Base-by-base conservation (phyloP, 2,888 invertebrate species). In the Parnassius apollo region DNA sequence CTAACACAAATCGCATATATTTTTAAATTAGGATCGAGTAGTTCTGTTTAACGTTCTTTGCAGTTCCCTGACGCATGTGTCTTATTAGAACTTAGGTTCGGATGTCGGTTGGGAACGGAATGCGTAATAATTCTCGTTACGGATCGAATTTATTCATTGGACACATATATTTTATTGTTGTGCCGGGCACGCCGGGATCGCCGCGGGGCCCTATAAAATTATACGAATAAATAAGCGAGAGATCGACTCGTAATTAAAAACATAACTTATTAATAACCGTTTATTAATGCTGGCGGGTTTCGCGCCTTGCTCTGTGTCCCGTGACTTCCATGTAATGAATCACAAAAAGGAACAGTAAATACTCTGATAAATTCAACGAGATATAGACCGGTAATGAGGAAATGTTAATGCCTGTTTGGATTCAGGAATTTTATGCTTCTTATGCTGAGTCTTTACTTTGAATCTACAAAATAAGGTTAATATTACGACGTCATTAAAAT, bases 241-340 rank as follows among this genome's bases (percentile, higher is more conserved):
- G 84, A 91, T 91, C 85, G 82, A 71, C 70, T 73, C 82, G 80
- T 91, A 91, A 91, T 91, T 91, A 91, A 91, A 91, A 90, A 85
- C 86, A 87, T 90, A 90, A 90, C 88, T 90, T 91, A 86, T 88
- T 89, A 90, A 88, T 89, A 87, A 85, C 83, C 83, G 86, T 88
- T 89, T 88, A 90, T 90, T 89, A 88, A 85, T 79, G 83, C 81
- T 86, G 82, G 81, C 85, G 81, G 82, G 85, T 88, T 86, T 90
- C 83, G 85, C 88, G 86, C 86, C 86, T 83, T 71, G 69, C 69
- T 67, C 70, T 7, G 62, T 45, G 46, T 53, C 42, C 25, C 10
- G 44, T 42, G 46, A 66, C 68, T 68, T 71, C 66, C 65, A 65
- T 22, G 61, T 49, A 65, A 61, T 66, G 57, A 64, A 64, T 59